phyloP scores from a whole-genome alignment of 2,113 vertebrate genomes.

The Hemichromis elongatus region DNA sequence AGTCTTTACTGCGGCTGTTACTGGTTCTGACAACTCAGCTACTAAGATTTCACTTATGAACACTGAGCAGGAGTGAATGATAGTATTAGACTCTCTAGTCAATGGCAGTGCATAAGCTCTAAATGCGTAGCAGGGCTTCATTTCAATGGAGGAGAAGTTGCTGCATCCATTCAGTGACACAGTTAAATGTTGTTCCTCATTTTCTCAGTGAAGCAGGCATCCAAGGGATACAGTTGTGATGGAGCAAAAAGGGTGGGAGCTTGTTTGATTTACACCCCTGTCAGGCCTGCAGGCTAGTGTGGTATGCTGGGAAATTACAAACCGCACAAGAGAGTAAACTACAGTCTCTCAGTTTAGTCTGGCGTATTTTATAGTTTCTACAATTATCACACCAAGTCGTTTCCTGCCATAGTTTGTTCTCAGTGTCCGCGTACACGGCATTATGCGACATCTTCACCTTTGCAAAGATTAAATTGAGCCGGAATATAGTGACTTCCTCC shows the following conservation, averaged over 20 bases:
- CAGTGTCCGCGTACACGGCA: not conserved
- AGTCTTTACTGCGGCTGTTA: not conserved
- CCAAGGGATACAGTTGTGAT: not conserved
- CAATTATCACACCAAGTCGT: not conserved
- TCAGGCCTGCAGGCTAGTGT: not conserved
- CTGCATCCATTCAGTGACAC: not conserved
- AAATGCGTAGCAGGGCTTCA: not conserved
- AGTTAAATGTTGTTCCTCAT: not conserved
- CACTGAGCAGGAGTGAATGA: not conserved
- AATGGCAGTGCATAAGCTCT: not conserved
- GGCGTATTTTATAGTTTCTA: not conserved
- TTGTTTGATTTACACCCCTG: not conserved
- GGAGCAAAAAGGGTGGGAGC: not conserved
- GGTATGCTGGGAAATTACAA: not conserved
- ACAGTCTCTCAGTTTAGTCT: not conserved
- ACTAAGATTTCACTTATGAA: constrained; percentile 11
- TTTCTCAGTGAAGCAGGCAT: not conserved
- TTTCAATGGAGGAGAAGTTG: constrained; percentile 11
- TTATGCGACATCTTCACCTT: not conserved
- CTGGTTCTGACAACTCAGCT: not conserved
- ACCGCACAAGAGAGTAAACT: not conserved
- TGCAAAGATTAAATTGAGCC: not conserved
- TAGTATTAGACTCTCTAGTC: not conserved
- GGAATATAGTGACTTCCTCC: not conserved
- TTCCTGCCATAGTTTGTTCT: not conserved